Base-by-base conservation (phyloP, 2,113 vertebrate genomes). In the Poeciliopsis occidentalis region DNA sequence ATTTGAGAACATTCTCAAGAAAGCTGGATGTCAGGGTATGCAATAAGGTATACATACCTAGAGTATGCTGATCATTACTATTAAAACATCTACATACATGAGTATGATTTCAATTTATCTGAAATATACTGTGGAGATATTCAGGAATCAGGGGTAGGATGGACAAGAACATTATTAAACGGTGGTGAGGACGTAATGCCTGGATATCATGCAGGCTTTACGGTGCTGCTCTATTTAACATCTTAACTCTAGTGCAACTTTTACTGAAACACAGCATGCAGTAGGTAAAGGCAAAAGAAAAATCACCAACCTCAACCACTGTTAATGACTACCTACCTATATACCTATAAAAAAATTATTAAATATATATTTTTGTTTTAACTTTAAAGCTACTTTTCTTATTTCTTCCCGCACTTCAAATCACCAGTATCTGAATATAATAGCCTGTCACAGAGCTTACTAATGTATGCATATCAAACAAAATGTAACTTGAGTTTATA, bases 111-210 rank as follows among this genome's bases (percentile, higher is more conserved):
- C 32, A 60, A 76, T 79, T 78, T 67, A 80, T 87, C 87, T 91
- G 94, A 91, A 93, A 93, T 91, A 90, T 90, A 87, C 80, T 85
- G 84, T 85, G 81, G 81, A 82, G 78, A 91, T 87, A 79, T 92
- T 80, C 72, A 54, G 64, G 47, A 37, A 68, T 76, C 37, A 54
- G 63, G 77, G 76, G 66, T 57, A 65, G 31, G 71, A 69, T 3
- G 60, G 76, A 81, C 67, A 75, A 75, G 67, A 80, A 80, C 81
- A 91, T 83, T 88, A 90, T 69, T 76, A 82, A 72, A 84, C 80
- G 87, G 83, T 69, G 76, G 60, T 57, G 78, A 89, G 89, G 83
- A 87, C 67, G 80, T 69, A 47, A 3, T 51, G 71, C 87, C 81
- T 79, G 15, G 76, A 73, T 88, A 84, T 77, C 41, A 76, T 60